phyloP scores from a whole-genome alignment of 2,797 vertebrate species.

The Poeciliopsis gracilis region DNA sequence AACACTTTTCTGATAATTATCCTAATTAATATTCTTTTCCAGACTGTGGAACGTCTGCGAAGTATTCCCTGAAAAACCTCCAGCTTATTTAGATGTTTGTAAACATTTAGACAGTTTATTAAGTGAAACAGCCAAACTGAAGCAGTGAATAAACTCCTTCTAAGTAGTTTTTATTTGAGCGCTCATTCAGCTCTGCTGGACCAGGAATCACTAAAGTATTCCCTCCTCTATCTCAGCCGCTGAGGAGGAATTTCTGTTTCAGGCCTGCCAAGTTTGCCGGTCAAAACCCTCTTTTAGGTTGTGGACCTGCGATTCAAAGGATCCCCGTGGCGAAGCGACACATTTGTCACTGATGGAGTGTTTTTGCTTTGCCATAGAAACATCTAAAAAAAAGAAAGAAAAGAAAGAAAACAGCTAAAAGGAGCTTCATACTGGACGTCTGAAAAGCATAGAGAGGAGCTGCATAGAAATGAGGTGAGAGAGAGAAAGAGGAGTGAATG shows the following conservation, averaged over 20 bases:
- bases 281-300: constrained; percentile 19
- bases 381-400: neutral
- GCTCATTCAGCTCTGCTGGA: constrained; percentile 13
- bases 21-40: neutral
- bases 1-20: neutral
- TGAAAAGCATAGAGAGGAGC: constrained; percentile 15
- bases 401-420: constrained; percentile 2
- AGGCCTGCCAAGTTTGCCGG: constrained; percentile 9
- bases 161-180: constrained; percentile 15
- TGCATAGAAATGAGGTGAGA: constrained; percentile 37
- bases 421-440: constrained; percentile 29
- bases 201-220: constrained; percentile 8
- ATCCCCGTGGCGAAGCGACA: neutral
- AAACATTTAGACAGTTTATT: neutral
- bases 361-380: constrained; percentile 29
- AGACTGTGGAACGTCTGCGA: neutral
- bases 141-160: constrained; percentile 6
- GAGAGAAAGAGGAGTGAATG: neutral
- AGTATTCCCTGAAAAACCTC: neutral
- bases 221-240: constrained; percentile 5
- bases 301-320: neutral
- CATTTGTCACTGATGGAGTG: constrained; percentile 9
- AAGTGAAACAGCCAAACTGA: neutral
- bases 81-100: neutral
- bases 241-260: constrained; percentile 15